Percentiles rank a stretch among this genome's conserved stretches.
phyloP scores from a whole-genome alignment of 2,888 invertebrate genomes.

The Tenthredo mesomela region DNA sequence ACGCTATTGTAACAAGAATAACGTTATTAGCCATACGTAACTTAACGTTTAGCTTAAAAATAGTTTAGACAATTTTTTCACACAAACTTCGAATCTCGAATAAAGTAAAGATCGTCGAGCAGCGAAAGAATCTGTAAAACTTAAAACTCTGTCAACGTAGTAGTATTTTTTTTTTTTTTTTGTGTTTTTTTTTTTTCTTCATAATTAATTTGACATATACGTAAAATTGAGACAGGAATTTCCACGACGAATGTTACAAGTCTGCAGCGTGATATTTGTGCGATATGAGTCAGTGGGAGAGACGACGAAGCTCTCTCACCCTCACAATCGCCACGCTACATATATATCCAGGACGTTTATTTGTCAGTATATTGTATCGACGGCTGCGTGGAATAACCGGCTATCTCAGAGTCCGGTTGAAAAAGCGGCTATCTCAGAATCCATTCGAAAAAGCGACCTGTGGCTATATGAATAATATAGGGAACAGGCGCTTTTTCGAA shows the following conservation, averaged over 20 bases:
- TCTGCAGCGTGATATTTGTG: background rate
- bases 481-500: too few species aligned
- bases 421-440: too few species aligned
- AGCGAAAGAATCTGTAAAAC: background rate
- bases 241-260: background rate
- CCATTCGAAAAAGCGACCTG: too few species aligned
- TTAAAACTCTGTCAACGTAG: too few species aligned
- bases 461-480: too few species aligned
- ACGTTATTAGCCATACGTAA: background rate
- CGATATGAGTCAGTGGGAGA: conserved; percentile 24
- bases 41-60: background rate
- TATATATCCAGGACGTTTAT: conserved; percentile 4
- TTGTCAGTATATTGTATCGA: conserved; percentile 8
- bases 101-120: background rate
- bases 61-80: background rate
- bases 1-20: background rate
- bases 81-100: background rate
- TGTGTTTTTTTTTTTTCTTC: too few species aligned
- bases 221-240: background rate
- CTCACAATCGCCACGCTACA: background rate
- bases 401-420: too few species aligned
- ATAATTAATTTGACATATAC: background rate
- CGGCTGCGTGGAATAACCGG: too few species aligned
- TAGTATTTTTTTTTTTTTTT: background rate
- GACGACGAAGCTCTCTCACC: background rate